Evolutionary conservation across 2,888 invertebrate species (phyloP).

Genomic region (Aethes cnicana): DNA sequence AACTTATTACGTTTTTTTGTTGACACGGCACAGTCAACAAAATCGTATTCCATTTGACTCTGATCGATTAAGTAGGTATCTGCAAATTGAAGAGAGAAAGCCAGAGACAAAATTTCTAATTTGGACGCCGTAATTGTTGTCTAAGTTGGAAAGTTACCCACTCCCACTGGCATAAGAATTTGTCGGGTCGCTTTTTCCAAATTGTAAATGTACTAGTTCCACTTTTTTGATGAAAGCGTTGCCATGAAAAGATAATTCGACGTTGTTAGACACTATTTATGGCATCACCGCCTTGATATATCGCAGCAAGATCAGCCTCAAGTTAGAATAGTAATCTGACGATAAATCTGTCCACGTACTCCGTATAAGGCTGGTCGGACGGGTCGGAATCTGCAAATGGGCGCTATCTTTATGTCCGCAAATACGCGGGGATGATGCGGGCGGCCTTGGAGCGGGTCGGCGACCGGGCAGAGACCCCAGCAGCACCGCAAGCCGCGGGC

Average conservation of each 20-base stretch:
- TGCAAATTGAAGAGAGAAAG: conserved; percentile 27
- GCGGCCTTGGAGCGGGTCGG: conserved; percentile 79
- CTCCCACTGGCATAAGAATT: conserved; percentile 25
- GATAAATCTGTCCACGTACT: conserved; percentile 36
- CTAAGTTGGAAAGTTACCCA: conserved; percentile 30
- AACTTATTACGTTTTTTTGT: conserved; percentile 11
- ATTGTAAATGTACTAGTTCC: conserved; percentile 24
- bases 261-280: conserved; percentile 7
- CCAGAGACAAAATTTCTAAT: conserved; percentile 30
- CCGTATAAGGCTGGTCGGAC: conserved; percentile 38
- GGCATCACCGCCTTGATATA: not conserved
- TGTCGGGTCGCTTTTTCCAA: conserved; percentile 28
- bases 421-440: conserved; percentile 76
- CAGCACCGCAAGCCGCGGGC: conserved; percentile 66
- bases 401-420: conserved; percentile 62
- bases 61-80: conserved; percentile 18
- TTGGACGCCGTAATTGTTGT: conserved; percentile 29
- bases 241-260: conserved; percentile 1
- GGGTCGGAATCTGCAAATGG: conserved; percentile 61
- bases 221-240: conserved; percentile 22
- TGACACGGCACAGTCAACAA: conserved; percentile 1
- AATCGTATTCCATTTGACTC: conserved; percentile 4
- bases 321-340: conserved; percentile 29
- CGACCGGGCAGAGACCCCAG: conserved; percentile 81
- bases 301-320: not conserved